Conservation (phyloP, 2,113 vertebrate species). For the Carollia perspicillata region DNA sequence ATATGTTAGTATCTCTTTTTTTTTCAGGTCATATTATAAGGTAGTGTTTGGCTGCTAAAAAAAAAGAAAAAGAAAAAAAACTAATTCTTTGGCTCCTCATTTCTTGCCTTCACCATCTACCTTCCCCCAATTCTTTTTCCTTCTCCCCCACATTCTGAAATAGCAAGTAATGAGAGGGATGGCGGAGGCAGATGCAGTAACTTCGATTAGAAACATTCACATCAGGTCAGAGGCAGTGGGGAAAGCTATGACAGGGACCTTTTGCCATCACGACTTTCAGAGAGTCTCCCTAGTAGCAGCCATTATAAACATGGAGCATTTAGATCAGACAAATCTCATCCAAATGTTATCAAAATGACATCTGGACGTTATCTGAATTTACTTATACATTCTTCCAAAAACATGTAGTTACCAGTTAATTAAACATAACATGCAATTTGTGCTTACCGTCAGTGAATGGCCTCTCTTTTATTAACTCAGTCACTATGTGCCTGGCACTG, state of each 20-base stretch:
- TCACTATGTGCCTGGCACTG: background rate
- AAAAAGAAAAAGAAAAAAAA: background rate
- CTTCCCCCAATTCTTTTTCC: background rate
- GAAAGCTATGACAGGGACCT: background rate
- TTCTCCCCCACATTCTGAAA: background rate
- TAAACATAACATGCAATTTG: background rate
- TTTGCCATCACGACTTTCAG: background rate
- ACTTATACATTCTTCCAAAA: background rate
- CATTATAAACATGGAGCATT: background rate
- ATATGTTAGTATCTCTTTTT: background rate
- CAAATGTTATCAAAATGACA: background rate
- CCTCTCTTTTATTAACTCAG: background rate
- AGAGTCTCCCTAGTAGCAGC: background rate
- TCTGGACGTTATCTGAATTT: background rate
- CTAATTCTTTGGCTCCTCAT: background rate
- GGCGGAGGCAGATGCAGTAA: background rate
- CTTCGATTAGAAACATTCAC: background rate
- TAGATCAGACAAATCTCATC: background rate
- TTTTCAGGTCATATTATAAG: background rate
- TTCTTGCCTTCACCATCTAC: background rate
- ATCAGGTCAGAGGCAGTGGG: background rate
- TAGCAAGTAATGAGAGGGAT: background rate
- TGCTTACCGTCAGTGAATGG: background rate
- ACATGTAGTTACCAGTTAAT: background rate
- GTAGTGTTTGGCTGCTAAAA: background rate